These are phyloP conservation scores for Pygocentrus nattereri DNA, from an alignment of 2,797 vertebrate genomes.

Conservation along the genomic window DNA sequence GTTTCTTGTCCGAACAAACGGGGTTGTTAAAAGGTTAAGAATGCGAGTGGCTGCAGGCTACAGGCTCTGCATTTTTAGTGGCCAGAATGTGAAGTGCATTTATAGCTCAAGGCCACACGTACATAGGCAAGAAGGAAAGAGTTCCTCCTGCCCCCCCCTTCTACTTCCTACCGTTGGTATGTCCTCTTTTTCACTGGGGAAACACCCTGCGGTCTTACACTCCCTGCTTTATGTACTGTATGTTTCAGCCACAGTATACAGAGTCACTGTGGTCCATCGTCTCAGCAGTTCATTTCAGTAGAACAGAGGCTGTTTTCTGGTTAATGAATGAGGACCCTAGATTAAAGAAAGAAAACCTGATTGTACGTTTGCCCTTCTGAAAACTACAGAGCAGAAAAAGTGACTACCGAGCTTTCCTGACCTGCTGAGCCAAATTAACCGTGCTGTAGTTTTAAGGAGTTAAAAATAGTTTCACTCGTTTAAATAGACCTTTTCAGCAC, in stretches of 20 bases:
- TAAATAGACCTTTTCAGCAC: too few species aligned
- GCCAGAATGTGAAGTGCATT: too few species aligned
- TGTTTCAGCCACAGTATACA: not conserved
- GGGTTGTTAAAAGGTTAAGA: too few species aligned
- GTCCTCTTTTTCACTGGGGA: constrained; percentile 20
- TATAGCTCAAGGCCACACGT: constrained; percentile 10
- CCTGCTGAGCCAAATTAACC: not conserved
- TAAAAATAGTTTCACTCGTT: not conserved
- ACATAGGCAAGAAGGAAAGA: constrained; percentile 23
- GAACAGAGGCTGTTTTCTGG: not conserved
- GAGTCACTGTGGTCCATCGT: not conserved
- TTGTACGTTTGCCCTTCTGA: not conserved
- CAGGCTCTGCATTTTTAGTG: too few species aligned
- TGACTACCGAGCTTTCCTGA: not conserved
- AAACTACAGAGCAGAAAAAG: not conserved
- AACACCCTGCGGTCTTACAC: constrained; percentile 47
- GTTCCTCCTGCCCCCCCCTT: constrained; percentile 8
- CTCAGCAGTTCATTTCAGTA: constrained; percentile 18
- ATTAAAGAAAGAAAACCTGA: not conserved
- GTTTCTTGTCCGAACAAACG: too few species aligned
- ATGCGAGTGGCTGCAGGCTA: too few species aligned
- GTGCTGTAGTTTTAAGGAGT: not conserved
- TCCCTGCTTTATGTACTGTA: constrained; percentile 17
- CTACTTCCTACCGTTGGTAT: constrained; percentile 29
- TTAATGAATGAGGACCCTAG: not conserved